phyloP scores from a whole-genome alignment of 2,797 vertebrate species.

The Enteromius anoplus region DNA sequence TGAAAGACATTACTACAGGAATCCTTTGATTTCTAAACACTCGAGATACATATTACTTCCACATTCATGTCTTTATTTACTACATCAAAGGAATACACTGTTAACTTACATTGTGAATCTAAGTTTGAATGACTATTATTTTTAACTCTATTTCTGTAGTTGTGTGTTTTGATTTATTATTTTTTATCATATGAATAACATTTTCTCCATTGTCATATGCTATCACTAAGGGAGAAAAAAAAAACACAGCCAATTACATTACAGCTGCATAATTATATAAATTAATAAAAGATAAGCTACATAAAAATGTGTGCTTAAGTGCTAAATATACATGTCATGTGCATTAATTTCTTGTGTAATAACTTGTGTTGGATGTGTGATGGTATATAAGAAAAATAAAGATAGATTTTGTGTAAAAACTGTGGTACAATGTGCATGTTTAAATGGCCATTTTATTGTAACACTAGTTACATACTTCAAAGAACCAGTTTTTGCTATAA shows the following conservation, averaged over 20 bases:
- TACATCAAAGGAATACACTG: too few relatives aligned
- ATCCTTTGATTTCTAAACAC: slow-evolving; percentile 24
- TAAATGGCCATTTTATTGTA: not conserved
- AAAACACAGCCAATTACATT: not conserved
- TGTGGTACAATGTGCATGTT: not conserved
- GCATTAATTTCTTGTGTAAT: not conserved
- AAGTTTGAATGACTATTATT: not conserved
- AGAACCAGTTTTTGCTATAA: not conserved
- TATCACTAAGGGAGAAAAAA: too few relatives aligned
- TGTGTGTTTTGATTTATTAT: not conserved
- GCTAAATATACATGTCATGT: not conserved
- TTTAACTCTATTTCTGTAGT: not conserved
- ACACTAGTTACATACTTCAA: not conserved
- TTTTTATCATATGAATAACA: not conserved
- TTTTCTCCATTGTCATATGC: not conserved
- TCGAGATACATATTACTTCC: not conserved
- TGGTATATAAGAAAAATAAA: too few relatives aligned
- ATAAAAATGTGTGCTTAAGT: not conserved
- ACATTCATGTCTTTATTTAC: not conserved
- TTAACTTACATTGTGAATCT: not conserved
- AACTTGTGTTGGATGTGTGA: too few relatives aligned
- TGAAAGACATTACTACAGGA: slow-evolving; percentile 37
- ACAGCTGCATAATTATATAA: not conserved
- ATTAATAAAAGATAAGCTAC: too few relatives aligned
- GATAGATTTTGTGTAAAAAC: too few relatives aligned